These are phyloP conservation scores for Rhadina sibilatrix DNA, from an alignment of 2,113 vertebrate genomes.

Conservation along the genomic window DNA sequence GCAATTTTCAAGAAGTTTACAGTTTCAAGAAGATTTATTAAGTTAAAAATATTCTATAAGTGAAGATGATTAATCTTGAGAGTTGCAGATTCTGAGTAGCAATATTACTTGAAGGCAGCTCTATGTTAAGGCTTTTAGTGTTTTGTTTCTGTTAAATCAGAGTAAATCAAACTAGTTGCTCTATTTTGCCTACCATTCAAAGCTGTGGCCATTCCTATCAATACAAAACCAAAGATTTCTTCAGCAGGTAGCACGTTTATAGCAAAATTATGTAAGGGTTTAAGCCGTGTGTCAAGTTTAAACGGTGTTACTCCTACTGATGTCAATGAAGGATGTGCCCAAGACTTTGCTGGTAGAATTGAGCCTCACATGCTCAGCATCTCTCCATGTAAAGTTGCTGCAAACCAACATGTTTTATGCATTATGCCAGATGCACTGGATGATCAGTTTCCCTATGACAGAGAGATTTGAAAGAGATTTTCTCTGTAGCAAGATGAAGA, in stretches of 20 bases:
- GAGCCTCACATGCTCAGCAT: not conserved
- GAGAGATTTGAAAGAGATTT: not conserved
- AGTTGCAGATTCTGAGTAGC: not conserved
- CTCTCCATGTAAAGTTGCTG: not conserved
- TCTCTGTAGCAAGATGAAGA: not conserved
- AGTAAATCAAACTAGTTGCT: not conserved
- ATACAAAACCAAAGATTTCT: not conserved
- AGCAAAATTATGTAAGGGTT: not conserved
- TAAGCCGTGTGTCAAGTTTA: not conserved
- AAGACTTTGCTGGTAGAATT: not conserved
- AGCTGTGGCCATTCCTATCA: not conserved
- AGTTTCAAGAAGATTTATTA: not conserved
- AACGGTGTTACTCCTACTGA: not conserved
- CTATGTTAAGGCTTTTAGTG: not conserved
- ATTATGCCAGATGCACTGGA: not conserved
- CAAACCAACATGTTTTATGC: not conserved
- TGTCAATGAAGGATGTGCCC: not conserved
- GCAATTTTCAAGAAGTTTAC: not conserved
- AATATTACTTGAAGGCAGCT: not conserved
- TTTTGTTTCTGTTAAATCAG: not conserved
- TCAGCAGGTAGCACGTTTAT: not conserved
- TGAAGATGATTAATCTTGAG: not conserved
- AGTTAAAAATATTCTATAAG: not conserved
- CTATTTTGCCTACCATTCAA: not conserved
- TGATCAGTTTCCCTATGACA: not conserved